Evolutionary conservation across 2,888 invertebrate genomes (phyloP), one percentile per base, ranked within the genome.

Genomic region (Drosophila macrothrix): DNA sequence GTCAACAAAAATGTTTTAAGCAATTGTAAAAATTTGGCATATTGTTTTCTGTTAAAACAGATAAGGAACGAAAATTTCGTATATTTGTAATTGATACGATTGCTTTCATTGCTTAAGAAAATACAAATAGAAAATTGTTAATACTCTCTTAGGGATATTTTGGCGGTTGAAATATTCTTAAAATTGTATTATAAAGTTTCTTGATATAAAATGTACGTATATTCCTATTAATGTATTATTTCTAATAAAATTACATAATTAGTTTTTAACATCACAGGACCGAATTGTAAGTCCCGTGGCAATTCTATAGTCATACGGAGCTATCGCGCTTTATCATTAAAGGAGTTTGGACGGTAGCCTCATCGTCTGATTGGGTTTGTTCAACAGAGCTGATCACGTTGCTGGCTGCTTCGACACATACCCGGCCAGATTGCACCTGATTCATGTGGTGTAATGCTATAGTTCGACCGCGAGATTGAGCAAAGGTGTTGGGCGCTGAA

Each of bases 291-390:
- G 93, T 93, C 92, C 93, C 90, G 91, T 93, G 92, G 69, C 84
- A 91, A 76, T 92, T 93, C 92, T 93, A 93, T 92, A 93, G 95
- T 95, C 95, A 95, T 94, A 95, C 95, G 79, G 95, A 94, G 89
- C 95, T 95, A 83, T 95, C 95, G 55, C 95, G 93, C 84, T 95
- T 95, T 76, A 95, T 93, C 94, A 96, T 95, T 74, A 95, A 94
- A 35, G 96, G 95, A 75, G 95, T 95, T 89, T 95, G 95, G 69
- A 94, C 94, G 68, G 95, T 94, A 54, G 94, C 94, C 89, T 95
- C 95, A 80, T 95, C 95, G 82, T 95, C 94, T 29, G 94, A 93
- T 60, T 93, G 88, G 78, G 74, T 89, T 71, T 84, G 83, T 43
- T 92, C 83, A 73, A 88, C 67, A 56, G 76, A 61, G 65, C 80